Percentiles rank a stretch among this genome's conserved stretches.
Conservation (phyloP, 2,797 vertebrate genomes). For the Sorex maritimensis region DNA sequence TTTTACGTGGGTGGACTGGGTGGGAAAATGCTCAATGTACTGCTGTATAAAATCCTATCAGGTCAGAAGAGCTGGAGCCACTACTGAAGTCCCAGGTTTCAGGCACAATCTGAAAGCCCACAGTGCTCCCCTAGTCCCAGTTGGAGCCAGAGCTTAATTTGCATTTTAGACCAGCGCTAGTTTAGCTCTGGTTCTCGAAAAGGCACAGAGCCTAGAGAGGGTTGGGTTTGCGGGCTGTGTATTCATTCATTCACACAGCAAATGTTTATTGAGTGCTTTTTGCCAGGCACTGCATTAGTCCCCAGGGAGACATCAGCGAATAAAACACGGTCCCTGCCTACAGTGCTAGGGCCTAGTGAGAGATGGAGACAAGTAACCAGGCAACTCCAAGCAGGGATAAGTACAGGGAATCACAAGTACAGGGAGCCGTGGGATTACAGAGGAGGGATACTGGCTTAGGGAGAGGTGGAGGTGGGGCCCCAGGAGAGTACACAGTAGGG, state of each 20-base stretch:
- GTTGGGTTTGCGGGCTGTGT: constrained; percentile 48
- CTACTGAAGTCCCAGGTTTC: constrained; percentile 55
- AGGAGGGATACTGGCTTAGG: constrained; percentile 21
- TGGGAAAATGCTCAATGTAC: constrained; percentile 53
- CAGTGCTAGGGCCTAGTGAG: constrained; percentile 73
- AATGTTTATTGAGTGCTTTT: constrained; percentile 82
- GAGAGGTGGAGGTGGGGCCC: not conserved
- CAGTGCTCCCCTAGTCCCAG: constrained; percentile 1
- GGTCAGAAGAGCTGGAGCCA: constrained; percentile 13
- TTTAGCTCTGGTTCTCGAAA: constrained; percentile 44
- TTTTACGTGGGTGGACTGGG: constrained; percentile 76
- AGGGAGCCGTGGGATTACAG: constrained; percentile 48
- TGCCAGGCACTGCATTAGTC: constrained; percentile 76
- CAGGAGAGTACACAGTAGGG: not conserved
- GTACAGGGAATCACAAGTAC: constrained; percentile 59
- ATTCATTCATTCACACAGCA: constrained; percentile 76
- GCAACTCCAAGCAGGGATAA: constrained; percentile 74
- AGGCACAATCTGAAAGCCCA: constrained; percentile 21
- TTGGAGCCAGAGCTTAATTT: constrained; percentile 68
- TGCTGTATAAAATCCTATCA: constrained; percentile 19
- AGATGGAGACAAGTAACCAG: constrained; percentile 79
- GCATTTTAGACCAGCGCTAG: constrained; percentile 28
- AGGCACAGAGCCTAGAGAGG: constrained; percentile 24
- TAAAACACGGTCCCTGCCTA: constrained; percentile 79
- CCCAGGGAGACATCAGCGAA: constrained; percentile 80